Evolutionary conservation across 2,888 invertebrate species (phyloP).

Genomic region (Alviniconcha strummeri): DNA sequence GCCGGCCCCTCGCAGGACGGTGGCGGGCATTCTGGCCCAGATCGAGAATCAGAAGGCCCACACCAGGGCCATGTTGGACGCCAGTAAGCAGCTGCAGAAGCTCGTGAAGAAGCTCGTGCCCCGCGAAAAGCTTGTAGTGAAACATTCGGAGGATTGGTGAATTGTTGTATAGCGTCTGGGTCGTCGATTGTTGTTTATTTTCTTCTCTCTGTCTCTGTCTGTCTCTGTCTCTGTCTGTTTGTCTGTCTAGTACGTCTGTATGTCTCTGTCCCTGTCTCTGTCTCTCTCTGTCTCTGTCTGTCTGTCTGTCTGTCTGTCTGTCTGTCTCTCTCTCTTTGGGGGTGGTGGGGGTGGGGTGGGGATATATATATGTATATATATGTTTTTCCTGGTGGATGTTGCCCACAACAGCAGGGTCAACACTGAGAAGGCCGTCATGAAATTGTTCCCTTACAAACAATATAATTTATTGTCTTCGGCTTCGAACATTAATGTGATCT

Average conservation of each 20-base stretch:
- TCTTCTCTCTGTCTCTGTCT: too few species aligned
- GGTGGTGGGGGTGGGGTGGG: neutral
- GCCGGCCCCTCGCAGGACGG: slow-evolving; percentile 38
- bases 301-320: neutral
- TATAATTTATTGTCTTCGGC: too few species aligned
- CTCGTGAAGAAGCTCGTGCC: slow-evolving; percentile 37
- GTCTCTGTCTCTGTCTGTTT: too few species aligned
- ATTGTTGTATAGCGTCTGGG: neutral
- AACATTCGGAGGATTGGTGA: neutral
- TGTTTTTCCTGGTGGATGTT: too few species aligned
- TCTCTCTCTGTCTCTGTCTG: neutral
- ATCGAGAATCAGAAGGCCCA: slow-evolving; percentile 38
- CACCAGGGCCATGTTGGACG: slow-evolving; percentile 36
- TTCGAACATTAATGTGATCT: too few species aligned
- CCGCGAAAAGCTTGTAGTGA: neutral
- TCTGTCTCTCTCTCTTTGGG: neutral
- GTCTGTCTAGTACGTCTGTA: too few species aligned
- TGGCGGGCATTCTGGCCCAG: slow-evolving; percentile 44
- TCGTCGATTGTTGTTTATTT: too few species aligned
- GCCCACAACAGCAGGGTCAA: too few species aligned
- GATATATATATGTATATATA: too few species aligned
- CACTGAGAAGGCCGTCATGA: too few species aligned
- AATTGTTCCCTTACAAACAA: too few species aligned
- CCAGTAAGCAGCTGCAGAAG: slow-evolving; percentile 37
- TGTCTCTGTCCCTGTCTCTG: neutral